Conservation (phyloP, 2,797 vertebrate genomes). For the Heliangelus exortis region DNA sequence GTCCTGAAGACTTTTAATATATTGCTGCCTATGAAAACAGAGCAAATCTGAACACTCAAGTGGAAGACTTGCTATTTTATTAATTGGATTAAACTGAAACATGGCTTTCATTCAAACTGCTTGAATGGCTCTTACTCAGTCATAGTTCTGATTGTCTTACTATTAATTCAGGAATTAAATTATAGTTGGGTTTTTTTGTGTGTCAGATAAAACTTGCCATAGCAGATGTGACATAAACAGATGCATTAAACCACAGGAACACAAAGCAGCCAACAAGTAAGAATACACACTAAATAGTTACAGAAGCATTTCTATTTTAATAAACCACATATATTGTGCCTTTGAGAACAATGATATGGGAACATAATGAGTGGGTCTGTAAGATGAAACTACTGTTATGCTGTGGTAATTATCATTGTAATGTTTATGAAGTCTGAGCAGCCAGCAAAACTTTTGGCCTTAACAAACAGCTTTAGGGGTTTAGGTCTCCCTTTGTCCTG, state of each 20-base stretch:
- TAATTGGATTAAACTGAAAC: slow-evolving; percentile 63
- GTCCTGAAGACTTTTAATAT: slow-evolving; percentile 32
- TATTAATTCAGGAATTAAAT: slow-evolving; percentile 70
- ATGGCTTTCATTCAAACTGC: slow-evolving; percentile 27
- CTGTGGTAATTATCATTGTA: slow-evolving; percentile 80
- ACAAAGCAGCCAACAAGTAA: slow-evolving; percentile 32
- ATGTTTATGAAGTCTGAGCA: slow-evolving; percentile 86
- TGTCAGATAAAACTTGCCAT: slow-evolving; percentile 53
- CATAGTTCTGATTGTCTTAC: slow-evolving; percentile 41
- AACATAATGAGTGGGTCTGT: slow-evolving; percentile 7
- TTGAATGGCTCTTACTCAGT: slow-evolving; percentile 63
- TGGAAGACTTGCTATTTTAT: slow-evolving; percentile 24
- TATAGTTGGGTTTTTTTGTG: slow-evolving; percentile 47
- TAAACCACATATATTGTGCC: slow-evolving; percentile 67
- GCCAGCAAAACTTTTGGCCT: slow-evolving; percentile 87
- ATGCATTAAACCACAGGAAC: slow-evolving; percentile 44
- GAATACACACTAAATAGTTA: not conserved
- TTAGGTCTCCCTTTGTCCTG: slow-evolving; percentile 81
- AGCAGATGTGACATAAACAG: slow-evolving; percentile 46
- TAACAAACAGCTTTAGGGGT: slow-evolving; percentile 81
- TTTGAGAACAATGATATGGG: not conserved
- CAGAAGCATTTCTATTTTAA: not conserved
- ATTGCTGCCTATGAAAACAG: not conserved
- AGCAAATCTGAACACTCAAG: slow-evolving; percentile 32
- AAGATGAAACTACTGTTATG: slow-evolving; percentile 80